phyloP scores from a whole-genome alignment of 2,113 vertebrate species.

The Poicephalus gulielmi region DNA sequence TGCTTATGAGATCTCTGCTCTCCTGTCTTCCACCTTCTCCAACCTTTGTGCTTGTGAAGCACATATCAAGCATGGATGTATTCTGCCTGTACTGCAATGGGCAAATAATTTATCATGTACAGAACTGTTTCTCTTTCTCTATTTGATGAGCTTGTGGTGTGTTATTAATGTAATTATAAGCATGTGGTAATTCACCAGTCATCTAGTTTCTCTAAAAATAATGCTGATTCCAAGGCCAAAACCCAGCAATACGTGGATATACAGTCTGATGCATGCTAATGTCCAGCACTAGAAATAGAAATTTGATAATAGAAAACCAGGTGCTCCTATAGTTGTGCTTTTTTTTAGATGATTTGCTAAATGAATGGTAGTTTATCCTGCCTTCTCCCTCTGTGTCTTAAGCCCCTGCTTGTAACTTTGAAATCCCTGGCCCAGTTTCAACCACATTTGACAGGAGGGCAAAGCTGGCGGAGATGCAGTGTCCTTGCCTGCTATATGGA shows the following conservation, averaged over 20 bases:
- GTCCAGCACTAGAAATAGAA: neutral
- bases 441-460: too few species aligned
- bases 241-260: neutral
- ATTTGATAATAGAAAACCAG: neutral
- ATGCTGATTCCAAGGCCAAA: neutral
- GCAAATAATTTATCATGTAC: neutral
- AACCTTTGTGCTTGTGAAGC: neutral
- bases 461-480: neutral
- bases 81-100: neutral
- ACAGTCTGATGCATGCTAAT: neutral
- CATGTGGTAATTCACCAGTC: neutral
- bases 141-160: neutral
- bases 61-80: neutral
- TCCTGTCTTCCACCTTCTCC: neutral
- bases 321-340: neutral
- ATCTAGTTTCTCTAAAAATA: neutral
- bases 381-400: neutral
- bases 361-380: neutral
- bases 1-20: neutral
- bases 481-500: neutral
- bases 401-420: neutral
- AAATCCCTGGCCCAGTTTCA: too few species aligned
- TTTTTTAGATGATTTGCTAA: neutral
- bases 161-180: neutral
- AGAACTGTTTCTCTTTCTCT: neutral